Evolutionary conservation across 2,888 invertebrate genomes (phyloP).

Genomic region (Hirtodrosophila confusa): DNA sequence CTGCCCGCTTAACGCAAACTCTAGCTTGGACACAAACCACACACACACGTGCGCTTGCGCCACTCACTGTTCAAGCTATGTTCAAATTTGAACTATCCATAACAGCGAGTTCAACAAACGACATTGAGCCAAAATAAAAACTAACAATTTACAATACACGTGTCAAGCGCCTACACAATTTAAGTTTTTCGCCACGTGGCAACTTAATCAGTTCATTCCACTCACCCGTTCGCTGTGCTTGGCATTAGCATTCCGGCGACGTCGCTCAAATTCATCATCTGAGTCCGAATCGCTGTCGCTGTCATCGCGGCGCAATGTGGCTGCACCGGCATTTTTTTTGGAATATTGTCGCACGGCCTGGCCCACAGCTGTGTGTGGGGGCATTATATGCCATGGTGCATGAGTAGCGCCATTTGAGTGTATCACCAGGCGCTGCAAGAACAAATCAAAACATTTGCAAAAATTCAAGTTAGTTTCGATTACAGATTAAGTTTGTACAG

Average conservation of each 20-base stretch:
- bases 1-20: background rate
- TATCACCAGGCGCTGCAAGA: conserved; percentile 36
- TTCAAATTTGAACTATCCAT: background rate
- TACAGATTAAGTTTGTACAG: background rate
- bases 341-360: conserved; percentile 69
- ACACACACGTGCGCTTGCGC: conserved; percentile 30
- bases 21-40: conserved; percentile 17
- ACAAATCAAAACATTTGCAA: too few relatives aligned
- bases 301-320: conserved; percentile 66
- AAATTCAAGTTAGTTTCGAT: background rate
- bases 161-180: conserved; percentile 20
- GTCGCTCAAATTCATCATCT: conserved; percentile 84
- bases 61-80: conserved; percentile 5
- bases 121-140: conserved; percentile 22
- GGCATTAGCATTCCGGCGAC: conserved; percentile 62
- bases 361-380: conserved; percentile 24
- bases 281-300: conserved; percentile 86
- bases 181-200: conserved; percentile 36
- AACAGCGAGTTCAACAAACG: conserved; percentile 42
- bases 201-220: conserved; percentile 22
- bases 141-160: conserved; percentile 26
- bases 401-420: conserved; percentile 24
- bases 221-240: conserved; percentile 78
- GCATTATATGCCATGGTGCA: conserved; percentile 49
- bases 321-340: conserved; percentile 73